phyloP scores from a whole-genome alignment of 37 sponge, comb jelly and placozoan species.

The Eunapius fragilis region DNA sequence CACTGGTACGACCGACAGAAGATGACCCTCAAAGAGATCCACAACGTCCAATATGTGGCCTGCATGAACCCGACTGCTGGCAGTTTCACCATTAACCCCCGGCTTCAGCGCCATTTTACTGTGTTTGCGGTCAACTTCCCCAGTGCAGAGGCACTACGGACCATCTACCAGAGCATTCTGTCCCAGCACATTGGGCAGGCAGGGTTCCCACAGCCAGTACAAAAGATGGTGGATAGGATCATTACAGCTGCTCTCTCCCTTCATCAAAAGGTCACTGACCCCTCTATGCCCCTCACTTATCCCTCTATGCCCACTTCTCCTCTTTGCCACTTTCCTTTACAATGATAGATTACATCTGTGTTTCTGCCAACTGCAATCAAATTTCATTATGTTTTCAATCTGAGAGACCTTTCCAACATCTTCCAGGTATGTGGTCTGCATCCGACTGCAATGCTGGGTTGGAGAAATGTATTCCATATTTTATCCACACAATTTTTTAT shows the following conservation, averaged over 20 bases:
- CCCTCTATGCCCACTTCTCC: too few relatives aligned
- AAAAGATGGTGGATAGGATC: constrained; percentile 79
- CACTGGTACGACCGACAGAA: constrained; percentile 98
- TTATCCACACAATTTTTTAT: too few relatives aligned
- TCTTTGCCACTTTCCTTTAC: neutral
- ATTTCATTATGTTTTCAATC: constrained; percentile 99
- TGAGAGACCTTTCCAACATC: constrained; percentile 97
- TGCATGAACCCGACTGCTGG: constrained; percentile 99
- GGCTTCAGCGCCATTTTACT: constrained; percentile 98
- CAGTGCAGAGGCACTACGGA: constrained; percentile 75
- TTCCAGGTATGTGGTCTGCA: constrained; percentile 63
- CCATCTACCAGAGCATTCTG: constrained; percentile 94
- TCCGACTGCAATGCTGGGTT: neutral
- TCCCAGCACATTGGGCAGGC: constrained; percentile 72
- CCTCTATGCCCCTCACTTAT: too few relatives aligned
- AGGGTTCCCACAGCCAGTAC: constrained; percentile 61
- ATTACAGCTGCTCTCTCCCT: constrained; percentile 81
- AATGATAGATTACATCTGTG: constrained; percentile 50
- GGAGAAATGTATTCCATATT: neutral
- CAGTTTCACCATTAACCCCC: constrained; percentile 98
- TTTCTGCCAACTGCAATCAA: constrained; percentile 99
- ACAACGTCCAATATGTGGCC: constrained; percentile 96
- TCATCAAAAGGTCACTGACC: constrained; percentile 85
- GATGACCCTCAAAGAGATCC: constrained; percentile 94
- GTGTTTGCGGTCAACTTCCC: constrained; percentile 99